phyloP scores from a whole-genome alignment of 2,888 invertebrate species.

The Acronicta leporina region DNA sequence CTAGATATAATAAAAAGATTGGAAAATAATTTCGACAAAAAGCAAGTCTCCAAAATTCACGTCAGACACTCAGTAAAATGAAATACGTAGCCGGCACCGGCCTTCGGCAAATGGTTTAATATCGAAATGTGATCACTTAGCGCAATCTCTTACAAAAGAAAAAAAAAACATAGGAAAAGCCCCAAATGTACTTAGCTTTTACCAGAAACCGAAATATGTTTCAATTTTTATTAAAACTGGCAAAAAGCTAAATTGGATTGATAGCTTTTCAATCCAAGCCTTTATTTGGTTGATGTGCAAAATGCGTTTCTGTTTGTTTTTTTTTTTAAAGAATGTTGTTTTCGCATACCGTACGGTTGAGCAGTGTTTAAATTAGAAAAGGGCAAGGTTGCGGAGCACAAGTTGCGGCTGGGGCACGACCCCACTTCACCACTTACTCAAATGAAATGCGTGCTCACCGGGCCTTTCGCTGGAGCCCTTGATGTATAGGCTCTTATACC shows the following conservation, averaged over 20 bases:
- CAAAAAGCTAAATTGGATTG: constrained; percentile 76
- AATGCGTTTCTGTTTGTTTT: constrained; percentile 52
- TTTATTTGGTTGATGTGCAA: constrained; percentile 66
- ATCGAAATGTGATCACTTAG: constrained; percentile 90
- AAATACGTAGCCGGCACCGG: constrained; percentile 87
- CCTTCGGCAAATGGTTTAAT: constrained; percentile 89
- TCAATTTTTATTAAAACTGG: constrained; percentile 80
- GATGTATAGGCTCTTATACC: constrained; percentile 53
- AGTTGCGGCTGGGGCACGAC: constrained; percentile 57
- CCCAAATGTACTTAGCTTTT: constrained; percentile 83
- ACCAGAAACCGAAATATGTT: constrained; percentile 84
- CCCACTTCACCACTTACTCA: constrained; percentile 65
- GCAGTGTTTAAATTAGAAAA: constrained; percentile 59
- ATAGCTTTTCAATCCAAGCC: constrained; percentile 72
- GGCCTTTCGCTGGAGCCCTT: constrained; percentile 59
- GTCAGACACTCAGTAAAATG: constrained; percentile 89
- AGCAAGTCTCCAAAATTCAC: constrained; percentile 86
- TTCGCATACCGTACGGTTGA: constrained; percentile 44
- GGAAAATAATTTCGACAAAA: constrained; percentile 86
- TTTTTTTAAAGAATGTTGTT: constrained; percentile 49
- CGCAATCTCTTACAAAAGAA: constrained; percentile 88
- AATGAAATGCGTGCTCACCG: constrained; percentile 68
- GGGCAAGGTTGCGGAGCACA: constrained; percentile 56
- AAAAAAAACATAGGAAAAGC: constrained; percentile 80
- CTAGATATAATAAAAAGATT: constrained; percentile 82